These are phyloP conservation scores for Corapipo altera DNA, from an alignment of 2,113 vertebrate genomes.

Conservation along the genomic window DNA sequence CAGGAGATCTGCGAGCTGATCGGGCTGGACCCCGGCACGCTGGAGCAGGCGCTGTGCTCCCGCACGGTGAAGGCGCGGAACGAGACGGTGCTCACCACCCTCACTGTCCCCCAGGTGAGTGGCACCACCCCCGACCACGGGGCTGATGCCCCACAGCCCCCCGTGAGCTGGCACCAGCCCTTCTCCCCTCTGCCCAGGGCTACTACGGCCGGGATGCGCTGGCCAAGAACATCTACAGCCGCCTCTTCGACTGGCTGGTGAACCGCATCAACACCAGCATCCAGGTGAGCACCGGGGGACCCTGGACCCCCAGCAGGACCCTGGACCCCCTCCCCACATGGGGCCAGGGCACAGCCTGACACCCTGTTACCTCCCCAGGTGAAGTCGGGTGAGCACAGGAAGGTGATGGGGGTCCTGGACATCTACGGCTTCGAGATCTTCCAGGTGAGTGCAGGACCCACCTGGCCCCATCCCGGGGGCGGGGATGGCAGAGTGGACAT, in stretches of 20 bases:
- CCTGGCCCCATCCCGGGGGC: accelerated
- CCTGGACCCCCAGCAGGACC: not conserved
- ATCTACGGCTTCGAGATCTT: conserved; percentile 84
- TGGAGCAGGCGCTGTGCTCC: conserved; percentile 77
- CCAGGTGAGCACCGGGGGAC: conserved; percentile 60
- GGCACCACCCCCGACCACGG: accelerated
- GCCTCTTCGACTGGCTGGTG: conserved; percentile 80
- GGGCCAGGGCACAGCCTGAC: not conserved
- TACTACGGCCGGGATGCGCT: conserved; percentile 75
- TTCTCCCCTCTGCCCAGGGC: conserved; percentile 49
- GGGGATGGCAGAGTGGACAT: accelerated
- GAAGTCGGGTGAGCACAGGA: conserved; percentile 48
- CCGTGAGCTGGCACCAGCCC: not conserved
- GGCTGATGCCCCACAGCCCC: not conserved
- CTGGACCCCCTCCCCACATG: accelerated
- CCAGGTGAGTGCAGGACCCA: conserved; percentile 52
- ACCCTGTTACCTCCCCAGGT: conserved; percentile 47
- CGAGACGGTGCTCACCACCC: conserved; percentile 71
- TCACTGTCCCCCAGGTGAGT: conserved; percentile 75
- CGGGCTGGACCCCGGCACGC: conserved; percentile 28
- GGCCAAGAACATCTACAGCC: conserved; percentile 81
- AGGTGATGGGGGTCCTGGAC: conserved; percentile 83
- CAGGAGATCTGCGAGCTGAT: conserved; percentile 73
- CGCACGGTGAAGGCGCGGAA: conserved; percentile 74
- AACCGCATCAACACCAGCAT: conserved; percentile 80